Evolutionary conservation across 2,113 vertebrate genomes (phyloP), one percentile per base, ranked within the genome.

Genomic region (Hippocampus zosterae): DNA sequence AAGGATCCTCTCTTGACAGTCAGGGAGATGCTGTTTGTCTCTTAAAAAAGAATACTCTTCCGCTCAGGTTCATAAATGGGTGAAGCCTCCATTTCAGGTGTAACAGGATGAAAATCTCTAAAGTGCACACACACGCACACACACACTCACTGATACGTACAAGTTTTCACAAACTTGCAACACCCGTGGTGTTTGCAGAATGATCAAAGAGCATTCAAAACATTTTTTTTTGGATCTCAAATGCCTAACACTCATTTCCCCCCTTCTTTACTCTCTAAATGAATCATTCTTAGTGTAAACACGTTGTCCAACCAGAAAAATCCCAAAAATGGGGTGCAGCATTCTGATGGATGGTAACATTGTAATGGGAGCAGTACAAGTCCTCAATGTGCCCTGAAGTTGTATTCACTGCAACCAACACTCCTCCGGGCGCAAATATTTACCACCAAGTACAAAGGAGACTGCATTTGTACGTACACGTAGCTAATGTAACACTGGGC

Each of bases 71-170:
- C 87, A 89, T 83, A 60, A 33, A 56, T 78, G 87, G 89, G 87
- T 88, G 86, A 89, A 79, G 61, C 69, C 75, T 75, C 80, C 85
- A 78, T 84, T 84, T 87, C 82, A 84, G 84, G 82, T 76, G 78
- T 63, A 67, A n/a, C 50, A 55, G 21, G 21, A 53, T 75, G 62
- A 57, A 78, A 80, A 81, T 81, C 25, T 70, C 61, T 46, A 42
- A 48, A 5, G 13, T 57, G 65, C 44, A 62, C 55, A 70, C 29
- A 74, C 67, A 79, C 29, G 64, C 5, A 59, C 3, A 59, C 52
- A 60, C 44, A 74, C 72, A 82, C 70, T 77, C 18, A 74, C 62
- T 15, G 12, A 57, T n/a, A 10, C 33, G 33, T 37, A 71, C 80
- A 79, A 46, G 77, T 68, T 70, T 61, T 65, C 72, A 13, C 23